A percentile compares a stretch with the other conserved stretches of the same genome.
phyloP scores from a whole-genome alignment of 2,797 vertebrate genomes.

The Helostoma temminkii region DNA sequence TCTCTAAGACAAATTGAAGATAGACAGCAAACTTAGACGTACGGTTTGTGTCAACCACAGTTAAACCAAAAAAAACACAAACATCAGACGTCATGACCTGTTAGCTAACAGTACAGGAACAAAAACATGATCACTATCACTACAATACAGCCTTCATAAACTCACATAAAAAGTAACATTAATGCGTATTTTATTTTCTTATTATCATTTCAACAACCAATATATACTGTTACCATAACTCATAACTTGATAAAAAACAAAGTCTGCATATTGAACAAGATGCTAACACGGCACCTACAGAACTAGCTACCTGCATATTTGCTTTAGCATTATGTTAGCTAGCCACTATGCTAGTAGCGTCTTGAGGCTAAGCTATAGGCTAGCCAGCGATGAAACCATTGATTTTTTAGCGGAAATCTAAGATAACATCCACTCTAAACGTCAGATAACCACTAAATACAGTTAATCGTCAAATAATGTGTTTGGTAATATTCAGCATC shows the following conservation, averaged over 20 bases:
- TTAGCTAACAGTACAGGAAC: constrained; percentile 53
- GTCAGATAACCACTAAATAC: neutral
- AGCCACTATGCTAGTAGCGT: constrained; percentile 43
- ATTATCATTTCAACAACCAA: neutral
- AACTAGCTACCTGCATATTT: constrained; percentile 63
- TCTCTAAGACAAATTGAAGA: too few relatives aligned
- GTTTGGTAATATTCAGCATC: neutral
- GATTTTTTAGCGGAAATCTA: constrained; percentile 37
- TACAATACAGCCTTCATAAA: constrained; percentile 2
- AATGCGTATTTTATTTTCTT: too few relatives aligned
- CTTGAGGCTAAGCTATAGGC: constrained; percentile 69
- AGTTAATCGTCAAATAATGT: neutral
- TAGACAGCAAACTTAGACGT: neutral
- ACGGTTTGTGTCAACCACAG: constrained; percentile 1
- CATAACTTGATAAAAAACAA: neutral
- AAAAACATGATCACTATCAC: constrained; percentile 53
- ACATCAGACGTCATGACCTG: constrained; percentile 67
- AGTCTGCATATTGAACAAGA: constrained; percentile 8
- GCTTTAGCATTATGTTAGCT: constrained; percentile 60
- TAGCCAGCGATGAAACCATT: constrained; percentile 55
- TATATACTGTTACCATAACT: neutral
- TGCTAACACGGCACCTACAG: constrained; percentile 51
- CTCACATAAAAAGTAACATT: neutral
- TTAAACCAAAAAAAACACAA: constrained; percentile 43
- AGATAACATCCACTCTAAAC: constrained; percentile 51